Percentiles rank a stretch among this genome's conserved stretches.
phyloP scores from a whole-genome alignment of 2,888 invertebrate species.

The Cantharis lateralis region DNA sequence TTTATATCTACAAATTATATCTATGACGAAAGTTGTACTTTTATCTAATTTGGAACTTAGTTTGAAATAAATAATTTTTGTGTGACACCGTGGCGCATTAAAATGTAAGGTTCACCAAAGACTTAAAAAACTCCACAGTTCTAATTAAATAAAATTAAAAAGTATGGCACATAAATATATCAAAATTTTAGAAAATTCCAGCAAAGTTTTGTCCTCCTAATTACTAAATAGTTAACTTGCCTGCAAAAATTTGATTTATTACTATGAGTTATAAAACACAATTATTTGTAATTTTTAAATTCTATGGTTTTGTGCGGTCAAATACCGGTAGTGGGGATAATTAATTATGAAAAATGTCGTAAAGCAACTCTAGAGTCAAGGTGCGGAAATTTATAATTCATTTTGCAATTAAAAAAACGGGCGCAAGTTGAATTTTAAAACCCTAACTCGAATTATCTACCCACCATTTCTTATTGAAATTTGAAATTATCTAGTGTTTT shows the following conservation, averaged over 20 bases:
- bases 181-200: background rate
- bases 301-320: constrained; percentile 30
- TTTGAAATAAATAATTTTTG: constrained; percentile 29
- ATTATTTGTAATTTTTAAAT: constrained; percentile 13
- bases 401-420: constrained; percentile 48
- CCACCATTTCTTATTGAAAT: constrained; percentile 52
- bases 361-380: constrained; percentile 38
- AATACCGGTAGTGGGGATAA: constrained; percentile 38
- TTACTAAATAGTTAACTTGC: background rate
- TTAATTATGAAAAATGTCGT: constrained; percentile 48
- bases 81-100: constrained; percentile 21
- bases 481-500: constrained; percentile 56
- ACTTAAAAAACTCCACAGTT: background rate
- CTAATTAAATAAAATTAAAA: background rate
- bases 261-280: background rate
- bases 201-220: background rate
- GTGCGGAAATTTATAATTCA: constrained; percentile 49
- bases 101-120: constrained; percentile 17
- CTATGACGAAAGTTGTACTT: constrained; percentile 51
- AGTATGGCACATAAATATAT: background rate
- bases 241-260: background rate
- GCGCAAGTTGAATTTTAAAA: constrained; percentile 33
- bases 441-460: constrained; percentile 38
- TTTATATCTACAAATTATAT: constrained; percentile 46
- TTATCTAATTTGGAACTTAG: constrained; percentile 53